Evolutionary conservation across 1,140 invertebrate genomes (phyloP), one percentile per base, ranked within the genome.

Genomic region (Stegodyphus mimosarum): DNA sequence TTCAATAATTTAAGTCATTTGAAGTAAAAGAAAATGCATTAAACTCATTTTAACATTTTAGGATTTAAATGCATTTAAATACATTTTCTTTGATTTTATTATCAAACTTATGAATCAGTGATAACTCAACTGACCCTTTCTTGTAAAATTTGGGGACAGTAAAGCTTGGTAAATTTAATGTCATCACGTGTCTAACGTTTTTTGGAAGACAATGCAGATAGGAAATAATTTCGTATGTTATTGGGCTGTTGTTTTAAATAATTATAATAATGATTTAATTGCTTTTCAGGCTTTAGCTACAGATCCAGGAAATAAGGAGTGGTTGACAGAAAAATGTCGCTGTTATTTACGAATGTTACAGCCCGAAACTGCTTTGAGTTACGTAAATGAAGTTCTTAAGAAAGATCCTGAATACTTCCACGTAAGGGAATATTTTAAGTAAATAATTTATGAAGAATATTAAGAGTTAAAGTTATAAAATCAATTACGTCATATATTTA

Each of bases 281-380:
- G 5, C 5, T 60, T 60, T 15, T 4, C 18, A 83, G 80, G 70
- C 80, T 5, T 11, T 74, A 0, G 7, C 48, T 4, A 71, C 74
- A 13, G 80, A 83, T 52, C 70, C 80, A 3, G 17, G 74, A 0
- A 33, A 71, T 9, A 83, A 83, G 10, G 80, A 83, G 15, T 83
- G 80, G 80, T 3, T 83, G 4, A 83, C 71, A 6, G 80, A 83
- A 15, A 73, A 48, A 53, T 53, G 80, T 33, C 71, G 17, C 1
- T 83, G 80, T 66, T 83, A 53, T 67, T 83, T 83, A 7, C 73
- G 66, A n/a, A 74, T 83, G 70, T 13, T 83, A 6, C 70, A 83
- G 9, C 80, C 80, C 9, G 70, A 83, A 48, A 50, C 63, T 7
- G 71, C 71, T 66, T 66, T 83, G 71, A 66, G 60, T 13, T 33